These are phyloP conservation scores for Candidula unifasciata DNA, from an alignment of 2,888 invertebrate genomes.

Conservation along the genomic window DNA sequence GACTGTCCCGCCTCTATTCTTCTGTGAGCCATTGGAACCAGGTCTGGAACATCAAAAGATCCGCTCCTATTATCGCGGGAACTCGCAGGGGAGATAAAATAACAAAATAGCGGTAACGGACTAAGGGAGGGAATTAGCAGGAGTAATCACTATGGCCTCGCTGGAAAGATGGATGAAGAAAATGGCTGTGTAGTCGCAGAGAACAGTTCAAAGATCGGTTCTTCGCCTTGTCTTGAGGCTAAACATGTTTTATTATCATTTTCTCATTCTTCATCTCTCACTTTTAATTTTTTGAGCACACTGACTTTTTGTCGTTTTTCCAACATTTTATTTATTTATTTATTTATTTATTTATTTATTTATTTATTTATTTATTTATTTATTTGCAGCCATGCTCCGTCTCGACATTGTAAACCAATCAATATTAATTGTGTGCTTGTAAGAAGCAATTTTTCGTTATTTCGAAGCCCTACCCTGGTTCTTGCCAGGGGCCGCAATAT, in stretches of 20 bases:
- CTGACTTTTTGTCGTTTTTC: too few relatives aligned
- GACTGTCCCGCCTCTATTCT: slow-evolving; percentile 3
- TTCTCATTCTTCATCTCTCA: too few relatives aligned
- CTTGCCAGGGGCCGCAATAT: too few relatives aligned
- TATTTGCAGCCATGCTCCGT: too few relatives aligned
- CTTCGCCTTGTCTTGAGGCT: not conserved
- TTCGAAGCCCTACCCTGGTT: too few relatives aligned
- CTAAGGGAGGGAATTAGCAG: slow-evolving; percentile 28
- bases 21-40: slow-evolving; percentile 3
- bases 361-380: too few relatives aligned
- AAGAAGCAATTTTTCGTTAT: too few relatives aligned
- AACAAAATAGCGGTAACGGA: slow-evolving; percentile 24
- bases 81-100: slow-evolving; percentile 28
- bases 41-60: slow-evolving; percentile 22
- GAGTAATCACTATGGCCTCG: not conserved
- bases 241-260: not conserved
- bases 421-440: too few relatives aligned
- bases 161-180: not conserved
- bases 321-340: too few relatives aligned
- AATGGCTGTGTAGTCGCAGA: not conserved
- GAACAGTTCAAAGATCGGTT: not conserved
- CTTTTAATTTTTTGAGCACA: too few relatives aligned
- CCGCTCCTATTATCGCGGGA: not conserved
- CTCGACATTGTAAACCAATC: too few relatives aligned
- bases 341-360: too few relatives aligned